Evolutionary conservation across 2,888 invertebrate genomes (phyloP).

Genomic region (Brenthis daphne): DNA sequence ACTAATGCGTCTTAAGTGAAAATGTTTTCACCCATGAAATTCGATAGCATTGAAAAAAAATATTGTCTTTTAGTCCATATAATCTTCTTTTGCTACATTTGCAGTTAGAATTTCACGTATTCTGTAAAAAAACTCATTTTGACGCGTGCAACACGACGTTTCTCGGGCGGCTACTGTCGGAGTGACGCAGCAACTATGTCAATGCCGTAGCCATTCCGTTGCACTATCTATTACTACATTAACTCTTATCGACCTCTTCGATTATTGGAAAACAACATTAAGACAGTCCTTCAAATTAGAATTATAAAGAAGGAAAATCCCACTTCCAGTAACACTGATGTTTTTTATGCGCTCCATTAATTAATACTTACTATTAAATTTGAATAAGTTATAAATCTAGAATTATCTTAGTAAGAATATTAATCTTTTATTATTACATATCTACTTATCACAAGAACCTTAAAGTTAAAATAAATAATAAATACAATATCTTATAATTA

Average conservation of each 20-base stretch:
- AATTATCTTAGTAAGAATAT: too few species aligned
- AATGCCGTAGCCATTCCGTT: constrained; percentile 66
- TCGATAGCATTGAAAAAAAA: neutral
- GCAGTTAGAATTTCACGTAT: neutral
- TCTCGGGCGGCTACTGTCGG: constrained; percentile 56
- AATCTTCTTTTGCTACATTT: neutral
- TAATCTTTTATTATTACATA: too few species aligned
- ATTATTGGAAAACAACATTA: constrained; percentile 48
- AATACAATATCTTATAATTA: too few species aligned
- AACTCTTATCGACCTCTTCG: constrained; percentile 74
- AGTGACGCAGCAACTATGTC: constrained; percentile 72
- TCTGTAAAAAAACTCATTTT: constrained; percentile 1
- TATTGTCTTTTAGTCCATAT: neutral
- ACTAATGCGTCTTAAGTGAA: constrained; percentile 54
- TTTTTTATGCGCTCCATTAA: constrained; percentile 11
- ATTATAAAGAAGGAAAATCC: constrained; percentile 27
- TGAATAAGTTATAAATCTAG: constrained; percentile 12
- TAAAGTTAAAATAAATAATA: too few species aligned
- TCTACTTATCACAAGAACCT: too few species aligned
- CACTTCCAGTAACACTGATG: neutral
- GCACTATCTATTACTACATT: constrained; percentile 60
- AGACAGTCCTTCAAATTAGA: constrained; percentile 34
- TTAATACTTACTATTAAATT: neutral
- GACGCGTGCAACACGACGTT: constrained; percentile 18
- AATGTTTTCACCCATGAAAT: constrained; percentile 50